Conservation (phyloP, 2,113 vertebrate genomes). For the Aix galericulata region DNA sequence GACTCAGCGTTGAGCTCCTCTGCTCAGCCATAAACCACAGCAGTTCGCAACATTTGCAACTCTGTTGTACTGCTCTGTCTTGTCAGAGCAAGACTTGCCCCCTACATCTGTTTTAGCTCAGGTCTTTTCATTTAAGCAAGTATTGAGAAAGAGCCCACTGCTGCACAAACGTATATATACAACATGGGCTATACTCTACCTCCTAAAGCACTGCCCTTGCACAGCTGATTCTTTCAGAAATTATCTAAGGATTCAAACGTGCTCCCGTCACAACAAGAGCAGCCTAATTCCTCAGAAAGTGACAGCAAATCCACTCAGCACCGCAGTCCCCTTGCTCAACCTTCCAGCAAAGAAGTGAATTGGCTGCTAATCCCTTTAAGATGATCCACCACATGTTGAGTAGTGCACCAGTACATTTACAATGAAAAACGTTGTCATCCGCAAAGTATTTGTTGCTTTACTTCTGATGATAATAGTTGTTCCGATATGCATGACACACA, state of each 20-base stretch:
- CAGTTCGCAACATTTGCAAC: background rate
- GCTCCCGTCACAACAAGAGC: background rate
- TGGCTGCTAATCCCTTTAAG: background rate
- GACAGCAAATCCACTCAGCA: conserved; percentile 28
- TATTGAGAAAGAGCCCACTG: background rate
- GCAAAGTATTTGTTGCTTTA: background rate
- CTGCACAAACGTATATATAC: background rate
- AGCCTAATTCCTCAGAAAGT: conserved; percentile 17
- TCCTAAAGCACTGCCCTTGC: background rate
- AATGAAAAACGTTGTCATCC: background rate
- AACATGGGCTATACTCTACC: background rate
- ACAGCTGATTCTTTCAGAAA: conserved; percentile 50
- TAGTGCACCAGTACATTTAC: background rate
- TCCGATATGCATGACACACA: background rate
- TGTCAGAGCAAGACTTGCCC: background rate
- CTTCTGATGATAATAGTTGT: background rate
- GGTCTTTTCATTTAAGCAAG: background rate
- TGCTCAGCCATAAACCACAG: background rate
- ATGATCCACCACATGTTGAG: background rate
- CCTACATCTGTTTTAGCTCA: background rate
- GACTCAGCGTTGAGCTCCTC: background rate
- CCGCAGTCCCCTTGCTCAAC: background rate
- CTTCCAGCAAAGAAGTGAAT: conserved; percentile 17
- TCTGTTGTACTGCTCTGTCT: background rate
- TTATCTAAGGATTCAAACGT: background rate